Conservation (phyloP, 2,113 vertebrate species). For the Phyllopteryx taeniolatus region DNA sequence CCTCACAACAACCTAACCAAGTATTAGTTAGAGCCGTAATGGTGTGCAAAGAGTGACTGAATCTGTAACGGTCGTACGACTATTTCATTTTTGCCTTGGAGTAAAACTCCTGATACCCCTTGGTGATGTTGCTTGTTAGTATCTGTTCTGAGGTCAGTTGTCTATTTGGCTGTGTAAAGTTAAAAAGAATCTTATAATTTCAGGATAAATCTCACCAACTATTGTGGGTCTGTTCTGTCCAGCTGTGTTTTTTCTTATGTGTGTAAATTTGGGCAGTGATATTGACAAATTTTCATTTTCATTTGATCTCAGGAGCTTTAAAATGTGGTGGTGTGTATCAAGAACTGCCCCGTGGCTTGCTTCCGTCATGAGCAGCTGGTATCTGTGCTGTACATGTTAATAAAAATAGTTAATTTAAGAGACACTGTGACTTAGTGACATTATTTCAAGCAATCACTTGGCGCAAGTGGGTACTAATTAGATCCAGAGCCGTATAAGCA, state of each 20-base stretch:
- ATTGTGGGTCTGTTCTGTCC: conserved; percentile 36
- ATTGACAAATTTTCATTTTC: conserved; percentile 44
- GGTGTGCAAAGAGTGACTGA: no score
- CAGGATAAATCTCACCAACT: conserved; percentile 30
- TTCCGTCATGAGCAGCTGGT: conserved; percentile 46
- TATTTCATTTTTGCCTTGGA: conserved; percentile 29
- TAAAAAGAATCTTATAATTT: conserved; percentile 6
- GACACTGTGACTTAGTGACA: not conserved
- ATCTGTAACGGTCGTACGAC: no score
- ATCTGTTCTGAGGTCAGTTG: conserved; percentile 30
- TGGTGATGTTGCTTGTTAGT: conserved; percentile 14
- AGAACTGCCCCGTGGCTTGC: conserved; percentile 45
- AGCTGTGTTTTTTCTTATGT: conserved; percentile 41
- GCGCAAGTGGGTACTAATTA: no score
- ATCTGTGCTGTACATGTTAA: conserved; percentile 63
- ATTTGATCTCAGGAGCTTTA: conserved; percentile 66
- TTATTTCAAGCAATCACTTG: conserved; percentile 3
- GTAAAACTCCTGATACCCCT: conserved; percentile 14
- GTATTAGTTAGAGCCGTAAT: not conserved
- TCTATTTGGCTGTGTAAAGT: conserved; percentile 17
- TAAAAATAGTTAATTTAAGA: conserved; percentile 61
- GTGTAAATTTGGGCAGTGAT: conserved; percentile 48
- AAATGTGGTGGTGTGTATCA: conserved; percentile 54
- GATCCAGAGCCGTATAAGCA: no score
- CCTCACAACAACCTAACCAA: no score